phyloP scores from a whole-genome alignment of 2,113 vertebrate species.

The Ciconia stormi region DNA sequence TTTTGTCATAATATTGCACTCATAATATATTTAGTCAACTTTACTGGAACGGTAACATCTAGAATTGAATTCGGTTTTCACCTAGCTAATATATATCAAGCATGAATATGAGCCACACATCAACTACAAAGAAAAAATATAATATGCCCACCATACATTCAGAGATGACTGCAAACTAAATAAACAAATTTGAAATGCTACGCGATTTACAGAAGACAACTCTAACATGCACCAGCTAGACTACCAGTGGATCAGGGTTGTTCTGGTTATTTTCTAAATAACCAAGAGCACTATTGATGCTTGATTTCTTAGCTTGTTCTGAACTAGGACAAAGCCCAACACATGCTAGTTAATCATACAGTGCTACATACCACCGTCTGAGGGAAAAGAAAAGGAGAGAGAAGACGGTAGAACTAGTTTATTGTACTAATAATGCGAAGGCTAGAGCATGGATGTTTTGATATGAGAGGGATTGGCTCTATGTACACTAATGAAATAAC shows the following conservation, averaged over 20 bases:
- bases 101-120: not conserved
- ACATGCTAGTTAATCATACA: not conserved
- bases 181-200: not conserved
- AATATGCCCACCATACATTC: not conserved
- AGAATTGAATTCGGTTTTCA: not conserved
- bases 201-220: not conserved
- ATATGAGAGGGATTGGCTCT: not conserved
- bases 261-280: not conserved
- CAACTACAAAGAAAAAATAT: not conserved
- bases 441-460: not conserved
- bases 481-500: not conserved
- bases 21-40: not conserved
- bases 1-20: not conserved
- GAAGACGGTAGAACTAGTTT: not conserved
- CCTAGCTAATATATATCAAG: not conserved
- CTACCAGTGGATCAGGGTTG: not conserved
- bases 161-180: not conserved
- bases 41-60: not conserved
- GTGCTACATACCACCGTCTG: not conserved
- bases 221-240: not conserved
- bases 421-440: not conserved
- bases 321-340: not conserved
- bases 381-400: not conserved
- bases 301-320: not conserved
- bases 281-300: not conserved